A percentile compares a stretch with the other conserved stretches of the same genome.
phyloP scores from a whole-genome alignment of 2,113 vertebrate species.

The Phainopepla nitens region DNA sequence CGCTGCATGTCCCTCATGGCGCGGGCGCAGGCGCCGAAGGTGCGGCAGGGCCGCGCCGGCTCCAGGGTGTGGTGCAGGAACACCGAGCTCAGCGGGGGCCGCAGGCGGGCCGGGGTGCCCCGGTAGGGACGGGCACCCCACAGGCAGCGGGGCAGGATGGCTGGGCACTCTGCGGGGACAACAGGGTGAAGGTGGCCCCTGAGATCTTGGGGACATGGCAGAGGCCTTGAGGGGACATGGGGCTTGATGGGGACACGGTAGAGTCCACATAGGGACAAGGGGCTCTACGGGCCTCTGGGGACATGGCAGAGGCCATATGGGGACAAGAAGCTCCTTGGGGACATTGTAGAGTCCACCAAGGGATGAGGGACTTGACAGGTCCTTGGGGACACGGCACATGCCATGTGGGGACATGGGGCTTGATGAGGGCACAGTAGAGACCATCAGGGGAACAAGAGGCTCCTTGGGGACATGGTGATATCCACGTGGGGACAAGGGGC shows the following conservation, averaged over 20 bases:
- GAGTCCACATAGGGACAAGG: background rate
- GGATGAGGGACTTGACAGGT: background rate
- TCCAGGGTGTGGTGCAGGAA: slow-evolving; percentile 85
- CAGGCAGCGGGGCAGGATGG: slow-evolving; percentile 82
- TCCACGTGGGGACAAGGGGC: no score
- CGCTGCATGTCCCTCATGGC: slow-evolving; percentile 85
- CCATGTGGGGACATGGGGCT: background rate
- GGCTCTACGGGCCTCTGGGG: background rate
- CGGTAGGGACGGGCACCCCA: slow-evolving; percentile 83
- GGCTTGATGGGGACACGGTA: background rate
- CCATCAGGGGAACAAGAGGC: background rate
- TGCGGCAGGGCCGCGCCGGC: slow-evolving; percentile 75
- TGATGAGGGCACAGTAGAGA: background rate
- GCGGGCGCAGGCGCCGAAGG: slow-evolving; percentile 69
- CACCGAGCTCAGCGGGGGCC: slow-evolving; percentile 75
- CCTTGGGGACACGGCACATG: background rate
- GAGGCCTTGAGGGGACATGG: background rate
- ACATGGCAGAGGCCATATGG: background rate
- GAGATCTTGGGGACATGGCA: background rate
- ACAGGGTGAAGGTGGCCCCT: background rate
- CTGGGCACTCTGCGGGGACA: slow-evolving; percentile 76
- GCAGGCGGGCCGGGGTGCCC: slow-evolving; percentile 71
- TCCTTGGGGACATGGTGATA: background rate
- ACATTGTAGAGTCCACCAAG: background rate
- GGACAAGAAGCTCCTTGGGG: background rate